phyloP scores from a whole-genome alignment of 2,113 vertebrate species.

The Otolemur garnettii region DNA sequence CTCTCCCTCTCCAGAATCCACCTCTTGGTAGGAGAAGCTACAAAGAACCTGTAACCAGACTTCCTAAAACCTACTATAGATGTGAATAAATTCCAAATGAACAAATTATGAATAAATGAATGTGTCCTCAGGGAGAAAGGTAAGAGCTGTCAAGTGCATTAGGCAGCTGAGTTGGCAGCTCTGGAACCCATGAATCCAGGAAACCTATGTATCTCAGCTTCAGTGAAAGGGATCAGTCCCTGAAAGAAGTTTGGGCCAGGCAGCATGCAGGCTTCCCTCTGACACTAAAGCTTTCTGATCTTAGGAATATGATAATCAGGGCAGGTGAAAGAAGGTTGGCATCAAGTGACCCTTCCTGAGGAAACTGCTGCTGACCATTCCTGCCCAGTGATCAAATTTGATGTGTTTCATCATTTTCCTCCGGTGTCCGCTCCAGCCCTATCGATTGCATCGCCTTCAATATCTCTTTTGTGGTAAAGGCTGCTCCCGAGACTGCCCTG shows the following conservation, averaged over 20 bases:
- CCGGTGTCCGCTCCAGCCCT: conserved; percentile 62
- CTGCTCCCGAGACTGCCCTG: conserved; percentile 83
- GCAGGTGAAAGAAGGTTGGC: conserved; percentile 51
- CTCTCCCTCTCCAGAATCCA: background rate
- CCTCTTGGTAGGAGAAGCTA: background rate
- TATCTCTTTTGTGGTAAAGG: conserved; percentile 87
- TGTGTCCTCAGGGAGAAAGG: background rate
- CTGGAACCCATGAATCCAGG: background rate
- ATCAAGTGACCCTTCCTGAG: conserved; percentile 46
- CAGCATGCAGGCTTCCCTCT: conserved; percentile 26
- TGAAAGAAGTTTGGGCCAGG: background rate
- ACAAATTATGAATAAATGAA: background rate
- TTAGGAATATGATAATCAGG: conserved; percentile 59
- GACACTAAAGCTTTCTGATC: conserved; percentile 59
- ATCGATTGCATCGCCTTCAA: conserved; percentile 87
- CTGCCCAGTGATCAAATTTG: conserved; percentile 67
- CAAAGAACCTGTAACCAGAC: background rate
- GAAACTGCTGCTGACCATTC: conserved; percentile 69
- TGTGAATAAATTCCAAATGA: conserved; percentile 3
- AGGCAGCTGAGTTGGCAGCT: background rate
- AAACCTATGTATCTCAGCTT: background rate
- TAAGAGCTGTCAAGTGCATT: background rate
- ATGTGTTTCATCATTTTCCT: conserved; percentile 84
- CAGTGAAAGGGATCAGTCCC: background rate
- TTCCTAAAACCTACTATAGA: background rate